phyloP scores from a whole-genome alignment of 1,140 invertebrate genomes.

The Nephila pilipes region DNA sequence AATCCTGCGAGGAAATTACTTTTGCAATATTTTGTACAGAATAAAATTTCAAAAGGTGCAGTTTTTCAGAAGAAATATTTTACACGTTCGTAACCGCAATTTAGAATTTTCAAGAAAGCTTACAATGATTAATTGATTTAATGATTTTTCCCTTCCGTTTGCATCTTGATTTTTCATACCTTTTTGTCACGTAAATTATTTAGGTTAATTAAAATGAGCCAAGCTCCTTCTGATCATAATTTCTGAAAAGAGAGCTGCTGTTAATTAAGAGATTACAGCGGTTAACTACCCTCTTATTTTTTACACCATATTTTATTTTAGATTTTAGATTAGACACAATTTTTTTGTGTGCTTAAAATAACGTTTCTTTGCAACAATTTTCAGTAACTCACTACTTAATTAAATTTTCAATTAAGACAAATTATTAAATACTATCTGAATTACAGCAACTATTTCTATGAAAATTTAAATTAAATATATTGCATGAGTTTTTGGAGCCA shows the following conservation, averaged over 20 bases:
- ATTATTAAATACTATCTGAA: neutral
- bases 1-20: too few species aligned
- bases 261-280: constrained; percentile 41
- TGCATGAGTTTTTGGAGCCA: constrained; percentile 5
- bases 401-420: constrained; percentile 22
- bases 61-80: too few species aligned
- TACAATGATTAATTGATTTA: neutral
- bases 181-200: constrained; percentile 13
- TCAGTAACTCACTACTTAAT: neutral
- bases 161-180: neutral
- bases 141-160: neutral
- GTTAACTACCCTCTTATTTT: neutral
- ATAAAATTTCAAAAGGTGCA: too few species aligned
- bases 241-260: constrained; percentile 24
- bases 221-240: neutral
- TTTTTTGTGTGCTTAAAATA: neutral
- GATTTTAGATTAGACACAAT: neutral
- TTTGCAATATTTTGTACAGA: too few species aligned
- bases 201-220: constrained; percentile 33
- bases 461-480: constrained; percentile 15
- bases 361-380: neutral
- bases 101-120: neutral
- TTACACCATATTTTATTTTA: neutral
- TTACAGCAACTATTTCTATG: neutral
- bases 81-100: neutral